phyloP scores from a whole-genome alignment of 2,113 vertebrate genomes.

The Tragelaphus buxtoni region DNA sequence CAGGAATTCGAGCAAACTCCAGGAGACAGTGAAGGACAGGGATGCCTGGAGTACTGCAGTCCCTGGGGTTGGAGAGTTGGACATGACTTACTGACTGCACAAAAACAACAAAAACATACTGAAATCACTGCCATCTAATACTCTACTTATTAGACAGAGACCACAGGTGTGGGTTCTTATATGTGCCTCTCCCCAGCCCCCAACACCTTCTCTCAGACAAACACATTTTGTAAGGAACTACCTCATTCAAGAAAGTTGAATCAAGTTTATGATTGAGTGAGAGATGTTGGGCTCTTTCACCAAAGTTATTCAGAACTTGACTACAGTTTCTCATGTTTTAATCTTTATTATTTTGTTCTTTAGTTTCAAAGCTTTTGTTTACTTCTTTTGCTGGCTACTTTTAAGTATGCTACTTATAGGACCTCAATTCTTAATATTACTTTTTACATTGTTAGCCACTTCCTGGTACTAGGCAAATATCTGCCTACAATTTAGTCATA shows the following conservation, averaged over 20 bases:
- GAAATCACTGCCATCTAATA: background rate
- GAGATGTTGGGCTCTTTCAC: background rate
- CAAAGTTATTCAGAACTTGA: background rate
- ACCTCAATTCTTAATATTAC: background rate
- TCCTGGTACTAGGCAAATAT: background rate
- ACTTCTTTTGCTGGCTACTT: background rate
- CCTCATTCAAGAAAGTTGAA: background rate
- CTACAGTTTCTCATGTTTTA: background rate
- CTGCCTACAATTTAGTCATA: background rate
- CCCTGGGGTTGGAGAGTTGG: background rate
- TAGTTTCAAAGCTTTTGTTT: background rate
- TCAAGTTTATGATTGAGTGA: background rate
- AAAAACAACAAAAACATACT: background rate
- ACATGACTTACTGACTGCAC: background rate
- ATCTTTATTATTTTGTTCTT: background rate
- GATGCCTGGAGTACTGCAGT: background rate
- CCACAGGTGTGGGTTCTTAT: background rate
- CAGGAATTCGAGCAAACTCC: background rate
- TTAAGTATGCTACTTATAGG: background rate
- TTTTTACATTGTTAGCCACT: background rate
- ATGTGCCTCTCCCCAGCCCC: background rate
- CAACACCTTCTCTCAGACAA: background rate
- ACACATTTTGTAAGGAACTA: background rate
- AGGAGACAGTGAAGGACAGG: background rate
- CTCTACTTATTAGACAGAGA: background rate